phyloP scores from a whole-genome alignment of 2,797 vertebrate genomes.

The Crocidura indochinensis region DNA sequence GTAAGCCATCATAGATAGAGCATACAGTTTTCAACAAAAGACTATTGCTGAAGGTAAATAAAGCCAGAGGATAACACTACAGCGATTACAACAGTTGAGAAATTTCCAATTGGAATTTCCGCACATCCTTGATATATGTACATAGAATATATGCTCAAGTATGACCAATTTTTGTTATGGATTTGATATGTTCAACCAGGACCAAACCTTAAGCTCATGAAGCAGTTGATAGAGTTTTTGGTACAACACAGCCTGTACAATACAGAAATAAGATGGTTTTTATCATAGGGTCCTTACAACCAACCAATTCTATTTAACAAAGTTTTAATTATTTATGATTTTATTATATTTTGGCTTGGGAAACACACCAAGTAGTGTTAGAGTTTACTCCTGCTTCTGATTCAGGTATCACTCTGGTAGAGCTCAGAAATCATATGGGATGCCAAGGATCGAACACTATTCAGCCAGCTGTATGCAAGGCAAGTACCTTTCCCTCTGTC shows the following conservation, averaged over 20 bases:
- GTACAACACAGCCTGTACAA: neutral
- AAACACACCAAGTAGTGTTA: too few species aligned
- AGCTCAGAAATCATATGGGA: too few species aligned
- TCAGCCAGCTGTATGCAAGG: too few species aligned
- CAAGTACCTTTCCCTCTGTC: too few species aligned
- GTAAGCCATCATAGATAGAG: neutral
- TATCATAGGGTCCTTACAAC: neutral
- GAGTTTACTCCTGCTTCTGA: too few species aligned
- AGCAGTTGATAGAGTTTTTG: neutral
- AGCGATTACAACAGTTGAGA: neutral
- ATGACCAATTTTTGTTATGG: neutral
- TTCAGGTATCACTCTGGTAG: too few species aligned
- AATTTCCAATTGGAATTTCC: slow-evolving; percentile 3
- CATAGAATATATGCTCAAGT: neutral
- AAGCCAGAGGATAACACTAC: neutral
- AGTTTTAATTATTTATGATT: too few species aligned
- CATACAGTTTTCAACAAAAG: neutral
- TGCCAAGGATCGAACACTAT: too few species aligned
- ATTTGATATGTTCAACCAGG: neutral
- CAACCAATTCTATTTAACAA: too few species aligned
- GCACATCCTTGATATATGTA: neutral
- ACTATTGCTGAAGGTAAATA: neutral
- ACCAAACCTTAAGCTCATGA: neutral
- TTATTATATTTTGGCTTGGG: too few species aligned
- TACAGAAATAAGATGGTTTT: neutral